Evolutionary conservation across 1,140 invertebrate species (phyloP).

Genomic region (Hylyphantes graminicola): DNA sequence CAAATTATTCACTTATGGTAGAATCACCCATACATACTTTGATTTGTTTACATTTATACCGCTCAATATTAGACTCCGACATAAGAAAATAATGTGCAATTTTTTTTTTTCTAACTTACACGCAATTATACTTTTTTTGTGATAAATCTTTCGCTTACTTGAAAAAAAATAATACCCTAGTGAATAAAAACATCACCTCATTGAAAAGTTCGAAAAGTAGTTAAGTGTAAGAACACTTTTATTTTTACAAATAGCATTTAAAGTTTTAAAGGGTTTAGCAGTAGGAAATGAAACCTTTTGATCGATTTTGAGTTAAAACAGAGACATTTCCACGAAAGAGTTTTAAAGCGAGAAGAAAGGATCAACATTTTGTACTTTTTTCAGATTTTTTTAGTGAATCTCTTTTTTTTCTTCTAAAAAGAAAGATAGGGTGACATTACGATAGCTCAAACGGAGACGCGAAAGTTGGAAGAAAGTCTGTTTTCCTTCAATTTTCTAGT

Average conservation of each 20-base stretch:
- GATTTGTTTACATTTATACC: too few species aligned
- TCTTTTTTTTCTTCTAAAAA: constrained; percentile 6
- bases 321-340: constrained; percentile 56
- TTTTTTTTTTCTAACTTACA: too few species aligned
- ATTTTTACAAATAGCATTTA: neutral
- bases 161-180: too few species aligned
- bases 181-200: too few species aligned
- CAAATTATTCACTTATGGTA: too few species aligned
- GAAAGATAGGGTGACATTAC: constrained; percentile 44
- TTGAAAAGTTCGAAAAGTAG: neutral
- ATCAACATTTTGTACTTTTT: constrained; percentile 58
- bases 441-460: constrained; percentile 31
- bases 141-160: too few species aligned
- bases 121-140: too few species aligned
- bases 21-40: too few species aligned
- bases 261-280: constrained; percentile 12
- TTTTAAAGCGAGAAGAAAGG: constrained; percentile 59
- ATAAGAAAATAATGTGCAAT: too few species aligned
- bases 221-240: neutral
- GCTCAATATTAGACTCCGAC: too few species aligned
- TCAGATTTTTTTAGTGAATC: constrained; percentile 17
- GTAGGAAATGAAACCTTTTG: constrained; percentile 44
- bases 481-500: constrained; percentile 23
- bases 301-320: constrained; percentile 59
- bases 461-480: constrained; percentile 5